Evolutionary conservation across 1,140 invertebrate genomes (phyloP).

Genomic region (Bombus polaris): DNA sequence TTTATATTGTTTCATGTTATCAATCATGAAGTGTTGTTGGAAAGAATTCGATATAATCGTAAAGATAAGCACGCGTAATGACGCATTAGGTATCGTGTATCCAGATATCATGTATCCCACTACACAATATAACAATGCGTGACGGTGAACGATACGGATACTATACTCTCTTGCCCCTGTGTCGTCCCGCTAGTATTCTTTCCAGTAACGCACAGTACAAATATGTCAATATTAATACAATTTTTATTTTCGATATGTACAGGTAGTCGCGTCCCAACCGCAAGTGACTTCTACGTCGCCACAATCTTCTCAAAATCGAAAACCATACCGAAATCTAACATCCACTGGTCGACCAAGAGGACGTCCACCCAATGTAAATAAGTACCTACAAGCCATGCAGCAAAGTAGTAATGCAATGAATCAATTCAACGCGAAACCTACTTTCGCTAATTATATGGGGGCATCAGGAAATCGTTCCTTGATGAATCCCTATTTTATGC

Average conservation of each 20-base stretch:
- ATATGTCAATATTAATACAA: not conserved
- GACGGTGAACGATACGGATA: too few species aligned
- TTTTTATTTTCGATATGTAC: not conserved
- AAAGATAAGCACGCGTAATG: too few species aligned
- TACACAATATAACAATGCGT: too few species aligned
- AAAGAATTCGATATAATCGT: too few species aligned
- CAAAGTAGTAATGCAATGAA: slow-evolving; percentile 67
- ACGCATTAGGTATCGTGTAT: too few species aligned
- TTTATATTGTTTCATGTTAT: not conserved
- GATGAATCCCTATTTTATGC: slow-evolving; percentile 78
- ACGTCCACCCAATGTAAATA: slow-evolving; percentile 78
- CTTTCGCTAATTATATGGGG: slow-evolving; percentile 72
- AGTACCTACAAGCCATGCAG: slow-evolving; percentile 72
- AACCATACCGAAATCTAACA: slow-evolving; percentile 57
- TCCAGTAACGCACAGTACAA: not conserved
- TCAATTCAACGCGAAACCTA: slow-evolving; percentile 73
- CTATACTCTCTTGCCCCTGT: too few species aligned
- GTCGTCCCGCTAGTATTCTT: too few species aligned
- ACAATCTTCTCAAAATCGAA: slow-evolving; percentile 62
- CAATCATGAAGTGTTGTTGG: too few species aligned
- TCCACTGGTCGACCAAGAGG: slow-evolving; percentile 76
- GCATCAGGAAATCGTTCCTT: slow-evolving; percentile 71
- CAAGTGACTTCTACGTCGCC: slow-evolving; percentile 54
- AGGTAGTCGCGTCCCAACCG: slow-evolving; percentile 62
- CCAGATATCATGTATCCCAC: too few species aligned